Percentiles rank a stretch among this genome's conserved stretches.
phyloP scores from a whole-genome alignment of 2,113 vertebrate genomes.

The Rhinogobius similis region DNA sequence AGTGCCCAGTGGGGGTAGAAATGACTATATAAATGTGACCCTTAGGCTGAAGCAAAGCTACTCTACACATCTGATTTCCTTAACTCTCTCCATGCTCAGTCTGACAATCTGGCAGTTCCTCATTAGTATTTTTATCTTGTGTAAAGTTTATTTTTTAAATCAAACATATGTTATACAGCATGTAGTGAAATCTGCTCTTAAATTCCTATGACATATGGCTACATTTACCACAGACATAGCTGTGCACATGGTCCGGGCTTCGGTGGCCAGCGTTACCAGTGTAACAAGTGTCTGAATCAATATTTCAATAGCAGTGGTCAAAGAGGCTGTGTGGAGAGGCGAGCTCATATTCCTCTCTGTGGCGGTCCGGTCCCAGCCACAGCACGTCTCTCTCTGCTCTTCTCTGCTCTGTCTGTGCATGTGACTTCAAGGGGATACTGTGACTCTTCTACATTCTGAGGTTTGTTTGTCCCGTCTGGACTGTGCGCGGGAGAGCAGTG shows the following conservation, averaged over 20 bases:
- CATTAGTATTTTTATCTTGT: neutral
- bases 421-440: slow-evolving; percentile 44
- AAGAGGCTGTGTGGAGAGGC: slow-evolving; percentile 32
- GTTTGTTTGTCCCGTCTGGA: slow-evolving; percentile 12
- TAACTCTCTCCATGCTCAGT: neutral
- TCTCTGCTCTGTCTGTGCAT: slow-evolving; percentile 37
- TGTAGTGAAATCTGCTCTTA: neutral
- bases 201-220: neutral
- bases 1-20: neutral
- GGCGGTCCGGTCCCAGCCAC: slow-evolving; percentile 23
- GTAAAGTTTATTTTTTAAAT: too few species aligned
- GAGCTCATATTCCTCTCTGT: slow-evolving; percentile 37
- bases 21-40: neutral
- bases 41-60: neutral
- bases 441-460: slow-evolving; percentile 27
- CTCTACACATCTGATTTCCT: neutral
- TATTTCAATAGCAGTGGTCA: slow-evolving; percentile 55
- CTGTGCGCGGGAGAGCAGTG: slow-evolving; percentile 10
- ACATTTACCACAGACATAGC: slow-evolving; percentile 37
- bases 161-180: neutral
- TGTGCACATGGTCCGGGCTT: slow-evolving; percentile 13
- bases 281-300: slow-evolving; percentile 56
- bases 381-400: slow-evolving; percentile 1
- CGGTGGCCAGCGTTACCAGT: slow-evolving; percentile 27
- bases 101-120: neutral